Base-by-base conservation (phyloP, 2,888 invertebrate genomes). In the Chaitophorus viminalis region DNA sequence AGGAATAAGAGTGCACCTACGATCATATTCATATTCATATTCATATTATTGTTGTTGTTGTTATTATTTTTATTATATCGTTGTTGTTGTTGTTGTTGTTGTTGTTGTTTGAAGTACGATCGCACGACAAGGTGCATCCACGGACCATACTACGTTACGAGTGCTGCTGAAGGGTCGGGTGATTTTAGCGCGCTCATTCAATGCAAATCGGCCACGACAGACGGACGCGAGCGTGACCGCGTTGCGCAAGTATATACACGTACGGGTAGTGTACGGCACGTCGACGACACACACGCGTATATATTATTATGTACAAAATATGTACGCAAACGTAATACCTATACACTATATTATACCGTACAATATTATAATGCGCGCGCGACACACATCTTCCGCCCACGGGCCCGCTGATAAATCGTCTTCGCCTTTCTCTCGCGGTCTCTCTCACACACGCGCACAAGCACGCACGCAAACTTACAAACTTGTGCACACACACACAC, bases 341-440 rank as follows among this genome's bases (percentile, higher is more conserved):
- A n/a, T n/a, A n/a, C n/a, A n/a, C n/a, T n/a, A n/a, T n/a, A n/a
- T n/a, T n/a, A n/a, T n/a, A n/a, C n/a, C n/a, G n/a, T n/a, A n/a
- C n/a, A n/a, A n/a, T n/a, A n/a, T n/a, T n/a, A n/a, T n/a, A n/a
- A n/a, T n/a, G n/a, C n/a, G n/a, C 29, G n/a, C 25, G n/a, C 14
- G 65, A 77, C 85, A 85, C 86, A 85, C 85, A 78, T 85, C 86
- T 78, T 86, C 86, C 86, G 78, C 86, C 86, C 85, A 85, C 85
- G 76, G 70, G 46, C 39, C 74, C 82, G n/a, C 82, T 31, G 84
- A 77, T 84, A 72, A 77, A 85, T 86, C 86, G 86, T 86, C 78
- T 31, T 78, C 52, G 77, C 78, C 85, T 86, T 78, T 86, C 78
- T 86, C 86, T 36, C 79, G 60, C 79, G 60, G 60, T 21, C 54